These are phyloP conservation scores for Andinoacara biseriatus DNA, from an alignment of 2,113 vertebrate species.

Conservation along the genomic window DNA sequence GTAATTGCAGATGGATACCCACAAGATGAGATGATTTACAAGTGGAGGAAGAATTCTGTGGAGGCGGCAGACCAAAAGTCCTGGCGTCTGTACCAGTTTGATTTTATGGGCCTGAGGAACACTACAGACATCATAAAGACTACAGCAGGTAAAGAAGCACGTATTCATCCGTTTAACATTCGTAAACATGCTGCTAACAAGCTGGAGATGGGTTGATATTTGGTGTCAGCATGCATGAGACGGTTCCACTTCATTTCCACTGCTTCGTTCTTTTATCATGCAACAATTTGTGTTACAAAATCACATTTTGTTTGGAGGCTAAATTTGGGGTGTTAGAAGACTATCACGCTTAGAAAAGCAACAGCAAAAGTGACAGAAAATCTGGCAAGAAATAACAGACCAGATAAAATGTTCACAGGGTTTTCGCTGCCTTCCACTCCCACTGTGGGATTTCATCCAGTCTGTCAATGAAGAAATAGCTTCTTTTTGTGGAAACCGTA, in stretches of 20 bases:
- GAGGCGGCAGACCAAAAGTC: slow-evolving; percentile 94
- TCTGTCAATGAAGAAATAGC: not conserved
- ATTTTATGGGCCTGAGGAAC: slow-evolving; percentile 96
- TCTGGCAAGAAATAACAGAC: not conserved
- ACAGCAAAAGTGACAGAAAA: not conserved
- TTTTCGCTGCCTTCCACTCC: not conserved
- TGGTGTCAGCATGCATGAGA: not conserved
- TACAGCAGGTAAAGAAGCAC: slow-evolving; percentile 84
- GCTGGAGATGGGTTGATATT: not conserved
- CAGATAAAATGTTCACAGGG: not conserved
- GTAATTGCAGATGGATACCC: slow-evolving; percentile 93
- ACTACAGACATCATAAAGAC: slow-evolving; percentile 90
- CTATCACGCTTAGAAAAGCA: not conserved
- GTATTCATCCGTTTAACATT: not conserved
- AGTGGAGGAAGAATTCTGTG: slow-evolving; percentile 96
- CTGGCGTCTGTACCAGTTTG: slow-evolving; percentile 97
- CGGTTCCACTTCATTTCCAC: not conserved
- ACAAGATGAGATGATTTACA: slow-evolving; percentile 95
- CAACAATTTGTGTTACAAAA: not conserved
- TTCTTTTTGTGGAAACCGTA: not conserved
- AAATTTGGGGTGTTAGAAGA: not conserved
- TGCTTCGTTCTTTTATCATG: not conserved
- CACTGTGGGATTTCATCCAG: not conserved
- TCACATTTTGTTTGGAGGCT: not conserved
- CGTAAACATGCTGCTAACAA: not conserved